Evolutionary conservation across 1,140 invertebrate species (phyloP), one percentile per base, ranked within the genome.

Genomic region (Drosophila lacteicornis): DNA sequence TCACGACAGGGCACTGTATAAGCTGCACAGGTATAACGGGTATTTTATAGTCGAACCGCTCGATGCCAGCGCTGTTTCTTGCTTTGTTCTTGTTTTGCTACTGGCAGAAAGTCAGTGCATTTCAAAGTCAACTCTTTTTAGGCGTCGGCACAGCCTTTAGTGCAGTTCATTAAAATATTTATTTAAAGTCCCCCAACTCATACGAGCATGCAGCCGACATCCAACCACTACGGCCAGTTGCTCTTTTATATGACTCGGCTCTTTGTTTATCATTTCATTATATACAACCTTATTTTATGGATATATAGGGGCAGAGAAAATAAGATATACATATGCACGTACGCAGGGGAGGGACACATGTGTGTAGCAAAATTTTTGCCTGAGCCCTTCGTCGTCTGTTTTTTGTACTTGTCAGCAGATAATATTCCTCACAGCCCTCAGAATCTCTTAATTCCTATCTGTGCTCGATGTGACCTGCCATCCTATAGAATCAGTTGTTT

Each of bases 91-190:
- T 47, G 17, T 49, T 61, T 75, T 45, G 30, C 59, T 46, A 68
- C 67, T 73, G 68, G n/a, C 67, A 60, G 67, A 53, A 58, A 73
- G 63, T 70, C 49, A 70, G 68, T 74, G 70, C 70, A 49, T 74
- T 73, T 74, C 55, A 74, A 73, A 74, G 70, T 73, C 70, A 73
- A 74, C 55, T 73, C 67, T 51, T 73, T 71, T 73, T 73, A 71
- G 69, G 53, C 51, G 67, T 73, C 69, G 55, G 53, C 69, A 71
- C 53, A 38, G 69, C 46, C 69, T 73, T 73, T 74, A 74, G 74
- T 78, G 74, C 56, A 77, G 74, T 77, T 77, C 74, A 77, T 77
- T 77, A 77, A 77, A 77, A 77, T 77, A 77, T 77, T 68, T 77
- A 77, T 77, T 77, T 77, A 68, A 69, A 49, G 63, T 51, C 56